A percentile compares a stretch with the other conserved stretches of the same genome.
These are phyloP conservation scores for Chrysolina oricalcia DNA, from an alignment of 2,888 invertebrate genomes.

Conservation along the genomic window DNA sequence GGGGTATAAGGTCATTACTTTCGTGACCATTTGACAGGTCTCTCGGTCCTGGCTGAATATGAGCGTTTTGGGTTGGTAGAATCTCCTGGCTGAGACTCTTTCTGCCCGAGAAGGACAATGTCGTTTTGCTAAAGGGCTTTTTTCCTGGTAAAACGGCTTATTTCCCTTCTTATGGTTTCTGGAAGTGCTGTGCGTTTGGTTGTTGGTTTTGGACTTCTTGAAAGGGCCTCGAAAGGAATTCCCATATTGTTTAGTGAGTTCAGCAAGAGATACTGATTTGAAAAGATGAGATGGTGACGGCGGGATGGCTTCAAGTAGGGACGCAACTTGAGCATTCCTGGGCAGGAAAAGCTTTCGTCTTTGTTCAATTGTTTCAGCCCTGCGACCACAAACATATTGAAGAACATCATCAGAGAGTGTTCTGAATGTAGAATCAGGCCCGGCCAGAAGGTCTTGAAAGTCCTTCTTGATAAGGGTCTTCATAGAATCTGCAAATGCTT, in stretches of 20 bases:
- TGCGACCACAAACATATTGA: constrained; percentile 35
- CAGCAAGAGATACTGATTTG: constrained; percentile 25
- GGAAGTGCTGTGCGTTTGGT: background rate
- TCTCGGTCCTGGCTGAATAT: background rate
- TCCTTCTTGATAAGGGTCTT: constrained; percentile 10
- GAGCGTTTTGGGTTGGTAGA: too few species aligned
- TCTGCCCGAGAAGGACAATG: background rate
- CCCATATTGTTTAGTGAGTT: constrained; percentile 40
- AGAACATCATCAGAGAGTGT: constrained; percentile 22
- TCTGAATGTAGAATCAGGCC: constrained; percentile 4
- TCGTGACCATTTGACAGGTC: too few species aligned
- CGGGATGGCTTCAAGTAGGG: constrained; percentile 30
- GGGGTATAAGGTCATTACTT: too few species aligned
- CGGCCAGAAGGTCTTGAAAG: background rate
- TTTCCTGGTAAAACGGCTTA: background rate
- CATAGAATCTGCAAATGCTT: background rate
- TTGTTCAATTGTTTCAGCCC: constrained; percentile 35
- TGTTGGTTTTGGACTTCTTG: background rate
- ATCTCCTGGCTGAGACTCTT: background rate
- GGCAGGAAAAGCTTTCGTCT: constrained; percentile 31
- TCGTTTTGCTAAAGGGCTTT: background rate
- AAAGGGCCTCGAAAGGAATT: constrained; percentile 17
- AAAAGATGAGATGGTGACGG: constrained; percentile 35
- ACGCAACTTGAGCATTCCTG: constrained; percentile 5
- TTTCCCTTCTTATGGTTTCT: background rate